Percentiles rank a stretch among this genome's conserved stretches.
Evolutionary conservation across 2,797 vertebrate genomes (phyloP).

Genomic region (Chelidonichthys spinosus): DNA sequence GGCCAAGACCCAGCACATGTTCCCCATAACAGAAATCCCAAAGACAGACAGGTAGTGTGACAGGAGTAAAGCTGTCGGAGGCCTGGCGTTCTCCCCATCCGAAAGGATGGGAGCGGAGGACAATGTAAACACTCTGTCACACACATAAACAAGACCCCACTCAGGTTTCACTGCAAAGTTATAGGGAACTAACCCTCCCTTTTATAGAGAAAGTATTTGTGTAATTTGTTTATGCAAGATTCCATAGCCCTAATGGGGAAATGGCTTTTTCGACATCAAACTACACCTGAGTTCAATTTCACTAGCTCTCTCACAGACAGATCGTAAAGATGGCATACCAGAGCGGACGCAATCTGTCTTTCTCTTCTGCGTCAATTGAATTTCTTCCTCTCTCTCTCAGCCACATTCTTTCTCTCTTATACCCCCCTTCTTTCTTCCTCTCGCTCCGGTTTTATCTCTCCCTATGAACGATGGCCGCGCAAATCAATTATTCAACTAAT

Average conservation of each 20-base stretch:
- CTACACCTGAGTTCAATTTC: constrained; percentile 84
- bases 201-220: constrained; percentile 81
- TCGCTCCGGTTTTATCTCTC: constrained; percentile 35
- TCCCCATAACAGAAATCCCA: constrained; percentile 69
- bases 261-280: constrained; percentile 73
- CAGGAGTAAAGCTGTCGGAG: constrained; percentile 64
- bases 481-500: constrained; percentile 48
- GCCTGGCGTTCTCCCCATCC: constrained; percentile 59
- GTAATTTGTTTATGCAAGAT: constrained; percentile 83
- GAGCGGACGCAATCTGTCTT: constrained; percentile 66
- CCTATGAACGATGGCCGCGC: constrained; percentile 33
- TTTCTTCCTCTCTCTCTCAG: constrained; percentile 57
- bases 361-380: constrained; percentile 65
- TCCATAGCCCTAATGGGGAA: constrained; percentile 77
- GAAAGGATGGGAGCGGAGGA: constrained; percentile 67
- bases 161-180: constrained; percentile 76
- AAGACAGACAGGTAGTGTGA: constrained; percentile 74
- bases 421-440: constrained; percentile 15
- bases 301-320: constrained; percentile 72
- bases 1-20: constrained; percentile 61
- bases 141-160: constrained; percentile 78
- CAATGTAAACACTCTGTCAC: constrained; percentile 82
- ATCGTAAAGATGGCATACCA: constrained; percentile 82
- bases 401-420: constrained; percentile 54
- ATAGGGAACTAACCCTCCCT: constrained; percentile 61